These are phyloP conservation scores for Cranoglanis bouderius DNA, from an alignment of 2,113 vertebrate species.

Conservation along the genomic window DNA sequence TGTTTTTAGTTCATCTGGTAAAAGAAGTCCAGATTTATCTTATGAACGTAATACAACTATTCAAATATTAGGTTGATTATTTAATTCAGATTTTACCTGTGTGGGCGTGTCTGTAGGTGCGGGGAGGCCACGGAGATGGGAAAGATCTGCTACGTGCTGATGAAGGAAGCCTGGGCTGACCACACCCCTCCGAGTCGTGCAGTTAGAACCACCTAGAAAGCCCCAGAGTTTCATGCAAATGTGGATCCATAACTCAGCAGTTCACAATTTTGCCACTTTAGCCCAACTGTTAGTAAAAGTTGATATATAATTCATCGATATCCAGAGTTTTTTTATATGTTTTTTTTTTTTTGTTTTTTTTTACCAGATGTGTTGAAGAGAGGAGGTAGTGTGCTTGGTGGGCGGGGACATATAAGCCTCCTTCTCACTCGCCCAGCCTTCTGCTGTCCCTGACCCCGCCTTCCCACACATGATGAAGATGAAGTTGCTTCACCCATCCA, in stretches of 20 bases:
- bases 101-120: conserved; percentile 35
- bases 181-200: conserved; percentile 49
- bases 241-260: neutral
- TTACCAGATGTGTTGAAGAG: conserved; percentile 54
- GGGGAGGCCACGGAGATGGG: conserved; percentile 36
- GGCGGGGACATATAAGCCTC: conserved; percentile 50
- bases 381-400: conserved; percentile 43
- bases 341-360: too few relatives aligned
- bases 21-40: too few relatives aligned
- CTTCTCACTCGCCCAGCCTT: conserved; percentile 55
- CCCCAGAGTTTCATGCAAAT: neutral
- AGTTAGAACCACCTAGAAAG: conserved; percentile 41
- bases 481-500: conserved; percentile 31
- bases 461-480: conserved; percentile 53
- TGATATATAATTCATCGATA: neutral
- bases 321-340: too few relatives aligned
- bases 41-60: too few relatives aligned
- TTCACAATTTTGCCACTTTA: neutral
- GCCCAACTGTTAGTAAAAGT: neutral
- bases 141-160: conserved; percentile 28
- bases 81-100: conserved; percentile 49
- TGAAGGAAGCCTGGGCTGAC: conserved; percentile 36
- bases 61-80: too few relatives aligned
- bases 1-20: too few relatives aligned
- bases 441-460: conserved; percentile 50